Evolutionary conservation across 2,113 vertebrate genomes (phyloP).

Genomic region (Austrofundulus limnaeus): DNA sequence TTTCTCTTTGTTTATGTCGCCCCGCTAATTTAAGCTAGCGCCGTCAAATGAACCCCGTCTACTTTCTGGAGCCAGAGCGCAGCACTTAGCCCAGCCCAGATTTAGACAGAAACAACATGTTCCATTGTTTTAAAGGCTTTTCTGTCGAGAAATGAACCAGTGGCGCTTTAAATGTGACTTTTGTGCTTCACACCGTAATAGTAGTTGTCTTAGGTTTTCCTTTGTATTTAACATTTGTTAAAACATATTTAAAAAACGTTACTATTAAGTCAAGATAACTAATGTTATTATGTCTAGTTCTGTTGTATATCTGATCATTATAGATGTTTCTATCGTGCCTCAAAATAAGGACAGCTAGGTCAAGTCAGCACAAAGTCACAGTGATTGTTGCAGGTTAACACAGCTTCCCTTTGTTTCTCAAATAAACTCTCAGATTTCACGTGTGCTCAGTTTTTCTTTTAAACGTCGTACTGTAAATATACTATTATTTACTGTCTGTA

Average conservation of each 20-base stretch:
- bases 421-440: constrained; percentile 7
- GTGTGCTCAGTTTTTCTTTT: no score
- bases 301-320: neutral
- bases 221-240: neutral
- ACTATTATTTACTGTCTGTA: neutral
- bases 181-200: neutral
- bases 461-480: no score
- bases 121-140: constrained; percentile 40
- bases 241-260: no score
- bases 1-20: constrained; percentile 32
- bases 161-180: neutral
- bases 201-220: neutral
- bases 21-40: constrained; percentile 53
- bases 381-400: constrained; percentile 24
- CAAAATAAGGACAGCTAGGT: constrained; percentile 1
- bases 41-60: constrained; percentile 67
- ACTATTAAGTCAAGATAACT: no score
- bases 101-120: constrained; percentile 53
- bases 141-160: neutral
- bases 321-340: neutral
- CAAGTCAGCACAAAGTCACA: constrained; percentile 4
- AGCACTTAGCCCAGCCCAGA: constrained; percentile 18
- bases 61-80: constrained; percentile 63
- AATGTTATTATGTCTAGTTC: neutral
- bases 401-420: constrained; percentile 41